Evolutionary conservation across 64 coral and sea anemone species (phyloP).

Genomic region (Porites lutea): DNA sequence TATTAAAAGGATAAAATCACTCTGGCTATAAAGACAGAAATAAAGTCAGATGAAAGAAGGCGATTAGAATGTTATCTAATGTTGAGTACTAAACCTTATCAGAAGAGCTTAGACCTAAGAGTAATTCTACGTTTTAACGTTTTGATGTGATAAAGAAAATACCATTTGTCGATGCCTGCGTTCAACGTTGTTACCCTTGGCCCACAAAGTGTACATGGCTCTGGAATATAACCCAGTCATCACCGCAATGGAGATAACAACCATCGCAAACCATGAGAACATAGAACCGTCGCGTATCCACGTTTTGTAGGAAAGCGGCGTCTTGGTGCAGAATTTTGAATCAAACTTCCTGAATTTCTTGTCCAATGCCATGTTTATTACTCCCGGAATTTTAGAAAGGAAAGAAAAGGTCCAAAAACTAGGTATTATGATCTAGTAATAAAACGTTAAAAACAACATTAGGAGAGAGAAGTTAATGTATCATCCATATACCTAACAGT

Average conservation of each 20-base stretch:
- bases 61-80: too few relatives aligned
- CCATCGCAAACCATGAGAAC: background rate
- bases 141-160: too few relatives aligned
- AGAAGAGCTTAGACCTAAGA: too few relatives aligned
- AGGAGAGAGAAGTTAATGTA: background rate
- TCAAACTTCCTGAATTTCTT: too few relatives aligned
- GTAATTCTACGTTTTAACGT: too few relatives aligned
- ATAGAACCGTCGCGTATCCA: background rate
- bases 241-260: background rate
- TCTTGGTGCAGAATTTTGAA: too few relatives aligned
- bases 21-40: too few relatives aligned
- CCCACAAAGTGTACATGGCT: slow-evolving; percentile 43
- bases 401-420: slow-evolving; percentile 1
- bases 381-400: background rate
- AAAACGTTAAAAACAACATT: background rate
- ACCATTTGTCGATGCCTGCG: background rate
- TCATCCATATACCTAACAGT: slow-evolving; percentile 1
- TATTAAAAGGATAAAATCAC: too few relatives aligned
- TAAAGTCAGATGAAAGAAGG: too few relatives aligned
- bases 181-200: slow-evolving; percentile 12
- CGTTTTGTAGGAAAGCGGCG: too few relatives aligned
- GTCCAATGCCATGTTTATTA: background rate
- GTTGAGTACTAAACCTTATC: too few relatives aligned
- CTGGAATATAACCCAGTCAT: slow-evolving; percentile 43
- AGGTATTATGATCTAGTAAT: background rate